Conservation (phyloP, 1,140 invertebrate genomes). For the Subanguina moxae region DNA sequence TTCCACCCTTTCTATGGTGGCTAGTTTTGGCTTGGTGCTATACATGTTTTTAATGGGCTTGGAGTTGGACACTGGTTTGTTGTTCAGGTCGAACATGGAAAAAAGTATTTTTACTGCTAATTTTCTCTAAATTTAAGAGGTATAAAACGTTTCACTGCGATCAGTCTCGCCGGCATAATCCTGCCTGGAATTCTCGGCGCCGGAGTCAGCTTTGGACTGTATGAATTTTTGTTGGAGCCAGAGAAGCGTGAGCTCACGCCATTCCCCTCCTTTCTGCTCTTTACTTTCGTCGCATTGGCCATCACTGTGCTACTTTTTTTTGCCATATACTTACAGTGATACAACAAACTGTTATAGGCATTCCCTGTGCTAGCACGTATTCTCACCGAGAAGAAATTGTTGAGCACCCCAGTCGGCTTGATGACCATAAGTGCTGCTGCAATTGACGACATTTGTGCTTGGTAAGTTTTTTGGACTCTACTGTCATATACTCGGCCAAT, state of each 20-base stretch:
- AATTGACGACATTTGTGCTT: slow-evolving; percentile 46
- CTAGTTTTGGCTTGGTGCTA: slow-evolving; percentile 23
- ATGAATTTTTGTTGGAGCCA: slow-evolving; percentile 29
- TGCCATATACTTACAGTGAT: neutral
- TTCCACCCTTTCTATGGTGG: slow-evolving; percentile 34
- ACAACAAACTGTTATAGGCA: slow-evolving; percentile 20
- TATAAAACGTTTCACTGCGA: slow-evolving; percentile 21
- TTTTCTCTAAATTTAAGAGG: slow-evolving; percentile 11
- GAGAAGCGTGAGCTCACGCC: slow-evolving; percentile 13
- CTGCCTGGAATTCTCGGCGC: slow-evolving; percentile 38
- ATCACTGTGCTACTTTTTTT: slow-evolving; percentile 29
- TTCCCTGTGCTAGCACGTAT: slow-evolving; percentile 48
- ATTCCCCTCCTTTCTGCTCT: slow-evolving; percentile 40
- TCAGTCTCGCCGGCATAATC: slow-evolving; percentile 47
- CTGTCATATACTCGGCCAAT: neutral
- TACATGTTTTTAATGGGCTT: slow-evolving; percentile 47
- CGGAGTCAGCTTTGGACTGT: slow-evolving; percentile 33
- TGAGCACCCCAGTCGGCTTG: slow-evolving; percentile 40
- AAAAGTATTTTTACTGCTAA: neutral
- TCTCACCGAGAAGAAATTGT: slow-evolving; percentile 38
- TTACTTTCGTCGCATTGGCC: slow-evolving; percentile 43
- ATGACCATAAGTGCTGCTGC: slow-evolving; percentile 51
- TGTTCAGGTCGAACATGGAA: slow-evolving; percentile 13
- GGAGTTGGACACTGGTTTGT: slow-evolving; percentile 40
- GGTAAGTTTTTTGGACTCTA: slow-evolving; percentile 30